Conservation (phyloP, 1,140 invertebrate genomes). For the Pararge aegeria region DNA sequence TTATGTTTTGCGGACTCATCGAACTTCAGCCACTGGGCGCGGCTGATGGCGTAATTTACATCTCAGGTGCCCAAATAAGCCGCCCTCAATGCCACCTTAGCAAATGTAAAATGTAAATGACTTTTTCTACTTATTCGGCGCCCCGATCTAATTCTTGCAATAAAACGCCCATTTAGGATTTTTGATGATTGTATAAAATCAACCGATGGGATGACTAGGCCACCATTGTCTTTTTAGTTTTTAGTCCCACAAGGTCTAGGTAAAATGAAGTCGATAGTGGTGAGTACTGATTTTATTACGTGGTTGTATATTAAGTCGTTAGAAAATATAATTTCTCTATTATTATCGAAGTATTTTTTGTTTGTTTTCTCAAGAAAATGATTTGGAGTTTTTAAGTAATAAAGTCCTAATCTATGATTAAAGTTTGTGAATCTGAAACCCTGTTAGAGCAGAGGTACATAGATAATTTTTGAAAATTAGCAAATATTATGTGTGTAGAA, state of each 20-base stretch:
- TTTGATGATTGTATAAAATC: constrained; percentile 64
- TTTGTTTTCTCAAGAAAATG: too few species aligned
- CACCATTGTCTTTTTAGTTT: constrained; percentile 54
- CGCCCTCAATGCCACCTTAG: constrained; percentile 54
- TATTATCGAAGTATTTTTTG: too few species aligned
- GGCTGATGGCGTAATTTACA: constrained; percentile 49
- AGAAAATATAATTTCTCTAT: too few species aligned
- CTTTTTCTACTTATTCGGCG: constrained; percentile 60
- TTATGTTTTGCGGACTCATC: constrained; percentile 22
- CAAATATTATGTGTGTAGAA: too few species aligned
- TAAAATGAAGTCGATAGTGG: constrained; percentile 55
- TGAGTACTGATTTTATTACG: constrained; percentile 36
- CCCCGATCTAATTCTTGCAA: constrained; percentile 50
- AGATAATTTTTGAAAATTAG: too few species aligned
- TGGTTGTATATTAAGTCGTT: neutral
- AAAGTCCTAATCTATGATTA: too few species aligned
- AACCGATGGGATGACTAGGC: constrained; percentile 38
- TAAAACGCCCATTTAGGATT: constrained; percentile 65
- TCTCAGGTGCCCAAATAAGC: constrained; percentile 53
- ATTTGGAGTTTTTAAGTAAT: too few species aligned
- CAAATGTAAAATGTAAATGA: constrained; percentile 56
- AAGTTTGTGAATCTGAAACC: too few species aligned
- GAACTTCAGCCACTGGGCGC: constrained; percentile 41
- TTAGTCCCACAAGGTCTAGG: constrained; percentile 30
- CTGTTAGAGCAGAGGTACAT: too few species aligned